Percentiles rank a stretch among this genome's conserved stretches.
Evolutionary conservation across 2,888 invertebrate genomes (phyloP).

Genomic region (Zeuzera pyrina): DNA sequence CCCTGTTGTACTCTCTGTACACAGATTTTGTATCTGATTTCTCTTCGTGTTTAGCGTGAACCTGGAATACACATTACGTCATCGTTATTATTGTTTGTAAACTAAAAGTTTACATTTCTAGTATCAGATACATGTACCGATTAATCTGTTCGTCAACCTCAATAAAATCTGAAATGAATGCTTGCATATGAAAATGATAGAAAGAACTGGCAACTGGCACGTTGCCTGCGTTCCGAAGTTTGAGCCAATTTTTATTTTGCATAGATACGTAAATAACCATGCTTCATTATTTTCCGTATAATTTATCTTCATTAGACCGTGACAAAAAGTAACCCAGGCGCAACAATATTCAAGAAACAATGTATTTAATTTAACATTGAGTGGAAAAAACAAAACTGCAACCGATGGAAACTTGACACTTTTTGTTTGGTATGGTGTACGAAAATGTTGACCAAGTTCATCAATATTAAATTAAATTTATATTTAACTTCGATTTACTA

Average conservation of each 20-base stretch:
- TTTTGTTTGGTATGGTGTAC: too few species aligned
- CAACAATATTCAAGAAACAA: too few species aligned
- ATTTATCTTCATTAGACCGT: slow-evolving; percentile 39
- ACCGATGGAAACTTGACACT: too few species aligned
- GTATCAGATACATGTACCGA: slow-evolving; percentile 1
- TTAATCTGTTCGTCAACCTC: slow-evolving; percentile 29
- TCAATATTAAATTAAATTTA: too few species aligned
- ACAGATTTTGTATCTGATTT: slow-evolving; percentile 97
- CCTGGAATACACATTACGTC: slow-evolving; percentile 71
- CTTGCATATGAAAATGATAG: slow-evolving; percentile 24
- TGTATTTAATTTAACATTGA: too few species aligned
- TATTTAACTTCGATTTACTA: too few species aligned
- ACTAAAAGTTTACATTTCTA: not conserved
- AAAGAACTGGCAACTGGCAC: slow-evolving; percentile 36
- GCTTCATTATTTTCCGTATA: slow-evolving; percentile 30
- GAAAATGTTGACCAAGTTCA: too few species aligned
- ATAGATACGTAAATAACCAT: slow-evolving; percentile 26
- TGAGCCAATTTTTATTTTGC: slow-evolving; percentile 29
- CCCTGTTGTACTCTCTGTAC: slow-evolving; percentile 98
- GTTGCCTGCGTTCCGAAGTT: slow-evolving; percentile 32
- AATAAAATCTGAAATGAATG: slow-evolving; percentile 24
- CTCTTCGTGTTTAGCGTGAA: slow-evolving; percentile 98
- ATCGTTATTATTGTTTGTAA: not conserved
- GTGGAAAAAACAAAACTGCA: too few species aligned
- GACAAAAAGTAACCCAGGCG: slow-evolving; percentile 23